phyloP scores from a whole-genome alignment of 2,797 vertebrate genomes.

The Rhodeus uyekii region DNA sequence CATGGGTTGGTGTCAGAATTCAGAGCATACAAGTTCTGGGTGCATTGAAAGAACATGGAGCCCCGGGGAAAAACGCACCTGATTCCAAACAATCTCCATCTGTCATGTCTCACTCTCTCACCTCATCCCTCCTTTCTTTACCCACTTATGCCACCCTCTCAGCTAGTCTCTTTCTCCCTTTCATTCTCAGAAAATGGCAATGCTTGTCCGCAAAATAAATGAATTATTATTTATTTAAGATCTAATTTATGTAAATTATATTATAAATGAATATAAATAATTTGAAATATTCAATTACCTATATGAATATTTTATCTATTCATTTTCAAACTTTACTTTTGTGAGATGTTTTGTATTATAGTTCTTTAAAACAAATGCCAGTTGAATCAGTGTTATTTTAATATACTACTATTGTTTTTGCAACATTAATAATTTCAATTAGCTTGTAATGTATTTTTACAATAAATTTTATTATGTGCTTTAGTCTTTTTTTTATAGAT shows the following conservation, averaged over 20 bases:
- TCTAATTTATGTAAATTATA: not conserved
- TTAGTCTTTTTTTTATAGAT: not conserved
- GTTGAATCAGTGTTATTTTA: not conserved
- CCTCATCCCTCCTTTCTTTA: slow-evolving; percentile 21
- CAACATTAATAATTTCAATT: not conserved
- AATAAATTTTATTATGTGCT: not conserved
- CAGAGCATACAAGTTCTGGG: slow-evolving; percentile 20
- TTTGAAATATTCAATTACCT: not conserved
- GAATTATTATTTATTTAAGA: not conserved
- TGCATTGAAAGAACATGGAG: slow-evolving; percentile 42
- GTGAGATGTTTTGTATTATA: not conserved
- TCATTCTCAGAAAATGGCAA: not conserved
- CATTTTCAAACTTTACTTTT: not conserved
- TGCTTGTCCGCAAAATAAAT: not conserved
- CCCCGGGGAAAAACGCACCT: slow-evolving; percentile 41
- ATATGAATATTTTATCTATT: not conserved
- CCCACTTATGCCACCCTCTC: not conserved
- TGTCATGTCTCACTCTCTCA: slow-evolving; percentile 41
- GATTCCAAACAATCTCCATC: slow-evolving; percentile 38
- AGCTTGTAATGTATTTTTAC: too few species aligned
- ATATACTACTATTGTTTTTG: not conserved
- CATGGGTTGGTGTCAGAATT: slow-evolving; percentile 4
- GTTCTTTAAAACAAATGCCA: not conserved
- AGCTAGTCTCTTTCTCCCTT: slow-evolving; percentile 25
- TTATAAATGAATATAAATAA: not conserved